Evolutionary conservation across 2,797 vertebrate species (phyloP), one percentile per base, ranked within the genome.

Genomic region (Varecia variegata): DNA sequence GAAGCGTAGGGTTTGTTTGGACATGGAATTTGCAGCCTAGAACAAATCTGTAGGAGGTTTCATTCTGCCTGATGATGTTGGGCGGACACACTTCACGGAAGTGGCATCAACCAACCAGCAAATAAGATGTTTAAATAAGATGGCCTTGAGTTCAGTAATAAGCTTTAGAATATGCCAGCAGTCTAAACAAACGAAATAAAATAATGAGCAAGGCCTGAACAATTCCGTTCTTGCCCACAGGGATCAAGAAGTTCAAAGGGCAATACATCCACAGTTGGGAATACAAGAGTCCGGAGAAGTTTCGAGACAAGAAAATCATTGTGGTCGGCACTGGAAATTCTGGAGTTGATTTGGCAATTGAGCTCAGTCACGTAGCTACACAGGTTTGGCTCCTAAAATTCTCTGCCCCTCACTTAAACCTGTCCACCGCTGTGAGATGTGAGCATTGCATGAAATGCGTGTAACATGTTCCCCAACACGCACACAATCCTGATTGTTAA

Each of bases 271-370:
- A 99, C 98, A 99, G 99, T 96, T 98, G 98, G 97, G 98, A 99
- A 32, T 99, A 99, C 95, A 99, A 99, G 97, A 97, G 98, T 0
- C 98, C 99, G 25, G 97, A 97, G 10, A 96, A 94, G 71, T 99
- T 98, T 97, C 95, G 56, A 20, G 98, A 98, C 58, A 99, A 99
- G 98, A 99, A 97, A 90, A 99, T 99, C 20, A 47, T 99, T 74
- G 98, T 99, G 93, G 92, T 99, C 0, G 99, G 99, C 25, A 98
- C 99, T 3, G 99, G 99, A n/a, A 99, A 99, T 86, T 99, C 99
- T 0, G 99, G 98, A 43, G 98, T 98, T 3, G 99, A 99, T 95
- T 98, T 99, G 68, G 99, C 99, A 0, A 99, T 98, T 85, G 99
- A 99, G 96, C 98, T 99, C 60, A 99, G 99, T 93, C 98, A 99